These are phyloP conservation scores for Drosophila kambysellisi DNA, from an alignment of 2,888 invertebrate genomes.

Conservation along the genomic window DNA sequence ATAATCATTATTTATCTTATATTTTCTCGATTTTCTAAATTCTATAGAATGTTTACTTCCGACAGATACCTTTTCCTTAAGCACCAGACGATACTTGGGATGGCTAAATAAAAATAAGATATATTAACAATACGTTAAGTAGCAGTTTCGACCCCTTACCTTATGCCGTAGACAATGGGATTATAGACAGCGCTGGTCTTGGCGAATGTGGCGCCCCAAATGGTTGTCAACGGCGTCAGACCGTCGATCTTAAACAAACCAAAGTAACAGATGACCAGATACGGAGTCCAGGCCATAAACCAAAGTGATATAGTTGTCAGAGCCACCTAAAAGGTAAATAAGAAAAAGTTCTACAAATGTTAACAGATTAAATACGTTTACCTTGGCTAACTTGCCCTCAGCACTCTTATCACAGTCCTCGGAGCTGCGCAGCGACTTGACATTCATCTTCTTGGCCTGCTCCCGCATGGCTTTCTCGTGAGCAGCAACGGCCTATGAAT, in stretches of 20 bases:
- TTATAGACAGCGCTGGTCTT: conserved; percentile 96
- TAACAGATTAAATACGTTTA: background rate
- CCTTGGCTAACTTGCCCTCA: conserved; percentile 93
- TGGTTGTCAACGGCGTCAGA: conserved; percentile 92
- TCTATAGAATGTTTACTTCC: background rate
- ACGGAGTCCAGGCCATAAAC: conserved; percentile 97
- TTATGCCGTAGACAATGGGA: conserved; percentile 95
- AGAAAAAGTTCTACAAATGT: background rate
- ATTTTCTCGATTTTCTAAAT: background rate
- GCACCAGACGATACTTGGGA: conserved; percentile 87
- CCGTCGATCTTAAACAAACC: conserved; percentile 91
- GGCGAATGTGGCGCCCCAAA: conserved; percentile 96
- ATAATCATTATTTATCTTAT: background rate
- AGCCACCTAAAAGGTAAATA: conserved; percentile 88
- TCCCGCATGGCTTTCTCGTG: conserved; percentile 95
- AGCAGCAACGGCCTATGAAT: conserved; percentile 59
- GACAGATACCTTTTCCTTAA: conserved; percentile 85
- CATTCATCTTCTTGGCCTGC: conserved; percentile 97
- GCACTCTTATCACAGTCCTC: conserved; percentile 92
- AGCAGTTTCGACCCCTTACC: conserved; percentile 85
- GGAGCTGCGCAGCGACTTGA: conserved; percentile 92
- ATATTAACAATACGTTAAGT: no score
- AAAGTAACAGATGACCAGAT: conserved; percentile 92
- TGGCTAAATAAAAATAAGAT: conserved; percentile 84
- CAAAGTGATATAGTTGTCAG: conserved; percentile 95